Conservation (phyloP, 2,888 invertebrate genomes). For the Allophyes oxyacanthae region DNA sequence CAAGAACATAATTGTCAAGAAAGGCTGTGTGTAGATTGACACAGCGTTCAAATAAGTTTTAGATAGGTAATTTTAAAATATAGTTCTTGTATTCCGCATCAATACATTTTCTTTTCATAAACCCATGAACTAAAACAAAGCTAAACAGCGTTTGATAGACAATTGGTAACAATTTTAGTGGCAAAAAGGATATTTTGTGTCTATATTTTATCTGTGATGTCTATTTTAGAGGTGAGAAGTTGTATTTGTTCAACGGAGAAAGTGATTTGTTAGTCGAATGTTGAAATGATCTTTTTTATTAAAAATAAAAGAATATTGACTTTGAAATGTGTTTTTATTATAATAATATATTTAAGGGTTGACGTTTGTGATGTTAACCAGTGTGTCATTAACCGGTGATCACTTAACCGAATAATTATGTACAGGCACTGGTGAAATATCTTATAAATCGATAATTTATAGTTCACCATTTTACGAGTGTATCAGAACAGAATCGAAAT, state of each 20-base stretch:
- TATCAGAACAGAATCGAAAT: no score
- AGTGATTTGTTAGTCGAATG: constrained; percentile 76
- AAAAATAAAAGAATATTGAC: constrained; percentile 78
- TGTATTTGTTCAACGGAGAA: constrained; percentile 73
- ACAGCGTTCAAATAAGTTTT: constrained; percentile 42
- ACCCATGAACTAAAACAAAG: constrained; percentile 14
- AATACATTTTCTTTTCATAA: constrained; percentile 4
- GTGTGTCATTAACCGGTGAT: no score
- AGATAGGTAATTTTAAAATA: constrained; percentile 55
- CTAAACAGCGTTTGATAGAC: constrained; percentile 61
- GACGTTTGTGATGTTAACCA: no score
- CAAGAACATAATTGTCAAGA: constrained; percentile 27
- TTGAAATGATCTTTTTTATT: constrained; percentile 78
- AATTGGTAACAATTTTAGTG: constrained; percentile 67
- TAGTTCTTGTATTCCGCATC: constrained; percentile 19
- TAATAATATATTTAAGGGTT: not conserved
- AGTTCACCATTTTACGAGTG: no score
- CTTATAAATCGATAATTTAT: no score
- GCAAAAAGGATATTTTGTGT: constrained; percentile 78
- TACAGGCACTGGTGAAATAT: no score
- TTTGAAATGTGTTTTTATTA: constrained; percentile 54
- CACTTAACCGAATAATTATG: no score
- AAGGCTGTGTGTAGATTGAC: constrained; percentile 39
- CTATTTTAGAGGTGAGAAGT: constrained; percentile 79
- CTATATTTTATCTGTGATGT: constrained; percentile 88